A percentile compares a stretch with the other conserved stretches of the same genome.
Evolutionary conservation across 2,797 vertebrate genomes (phyloP).

Genomic region (Enteromius anoplus): DNA sequence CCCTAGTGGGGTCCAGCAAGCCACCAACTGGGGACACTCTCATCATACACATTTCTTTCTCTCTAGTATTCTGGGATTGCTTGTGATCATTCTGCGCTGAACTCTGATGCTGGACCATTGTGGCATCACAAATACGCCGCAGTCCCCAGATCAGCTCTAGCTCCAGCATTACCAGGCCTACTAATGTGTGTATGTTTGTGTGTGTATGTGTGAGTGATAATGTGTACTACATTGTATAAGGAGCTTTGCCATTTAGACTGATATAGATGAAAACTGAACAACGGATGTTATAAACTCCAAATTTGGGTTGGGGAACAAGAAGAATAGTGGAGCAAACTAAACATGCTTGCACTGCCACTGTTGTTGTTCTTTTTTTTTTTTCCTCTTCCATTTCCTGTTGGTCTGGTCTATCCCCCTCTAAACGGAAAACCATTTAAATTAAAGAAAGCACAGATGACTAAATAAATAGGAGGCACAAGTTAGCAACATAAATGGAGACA

Average conservation of each 20-base stretch:
- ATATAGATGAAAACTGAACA: conserved; percentile 68
- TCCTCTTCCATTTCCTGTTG: conserved; percentile 62
- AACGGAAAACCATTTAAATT: conserved; percentile 36
- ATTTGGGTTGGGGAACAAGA: conserved; percentile 53
- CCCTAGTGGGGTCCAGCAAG: conserved; percentile 96
- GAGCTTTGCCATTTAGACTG: conserved; percentile 76
- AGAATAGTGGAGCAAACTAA: conserved; percentile 57
- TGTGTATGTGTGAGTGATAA: conserved; percentile 66
- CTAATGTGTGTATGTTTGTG: conserved; percentile 70
- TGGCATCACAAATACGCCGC: conserved; percentile 64
- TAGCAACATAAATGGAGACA: neutral
- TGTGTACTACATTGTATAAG: conserved; percentile 70
- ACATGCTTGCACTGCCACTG: conserved; percentile 79
- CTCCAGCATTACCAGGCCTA: conserved; percentile 81
- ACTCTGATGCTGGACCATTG: conserved; percentile 59
- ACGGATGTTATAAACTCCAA: conserved; percentile 64
- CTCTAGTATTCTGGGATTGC: conserved; percentile 74
- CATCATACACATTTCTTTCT: conserved; percentile 65
- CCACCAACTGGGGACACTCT: conserved; percentile 79
- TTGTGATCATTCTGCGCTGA: conserved; percentile 87
- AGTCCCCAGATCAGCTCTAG: conserved; percentile 73
- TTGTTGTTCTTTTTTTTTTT: conserved; percentile 51
- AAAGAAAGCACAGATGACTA: conserved; percentile 62
- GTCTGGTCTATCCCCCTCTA: conserved; percentile 51
- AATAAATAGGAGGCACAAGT: conserved; percentile 36